Evolutionary conservation across 2,888 invertebrate genomes (phyloP), one percentile per base, ranked within the genome.

Genomic region (Arctia plantaginis): DNA sequence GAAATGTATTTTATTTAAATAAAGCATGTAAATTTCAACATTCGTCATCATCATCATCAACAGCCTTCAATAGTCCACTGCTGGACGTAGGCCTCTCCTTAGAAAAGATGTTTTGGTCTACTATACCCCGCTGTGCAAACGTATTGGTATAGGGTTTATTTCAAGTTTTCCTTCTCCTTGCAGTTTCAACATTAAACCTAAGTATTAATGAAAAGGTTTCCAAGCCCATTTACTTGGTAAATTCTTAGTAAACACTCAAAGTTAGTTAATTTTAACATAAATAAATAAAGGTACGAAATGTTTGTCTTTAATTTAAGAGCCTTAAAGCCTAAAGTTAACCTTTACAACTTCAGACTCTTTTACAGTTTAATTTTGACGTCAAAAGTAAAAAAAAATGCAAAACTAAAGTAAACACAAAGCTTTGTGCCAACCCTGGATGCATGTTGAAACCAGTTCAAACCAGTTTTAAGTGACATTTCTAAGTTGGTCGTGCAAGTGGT

Each of bases 391-490:
- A 66, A 72, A 59, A 23, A n/a, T 35, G 35, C 10, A 12, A 13
- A 55, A 13, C 55, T n/a, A 27, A 51, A 27, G 62, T 18, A 30
- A 62, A 62, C 18, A 30, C 30, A 33, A 69, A 71, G 59, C 64
- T 65, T 69, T 33, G 76, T 69, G 77, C 72, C 80, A 84, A 69
- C 84, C 84, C 82, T 84, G 76, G 75, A 80, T 76, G 79, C 82
- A 77, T 84, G 86, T 86, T 87, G 77, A 79, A 83, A 80, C 86
- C 78, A 65, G 84, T 84, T 79, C 73, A 80, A 84, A 83, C 87
- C 82, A 77, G 87, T 86, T 87, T 78, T 79, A 84, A 88, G 86
- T 86, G 87, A 84, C 86, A 86, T 82, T 86, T 80, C 77, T 82
- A 83, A 83, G 82, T 82, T 86, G 62, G 41, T 66, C 78, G 65